Base-by-base conservation (phyloP, 1,140 invertebrate species). In the Polyergus mexicanus region DNA sequence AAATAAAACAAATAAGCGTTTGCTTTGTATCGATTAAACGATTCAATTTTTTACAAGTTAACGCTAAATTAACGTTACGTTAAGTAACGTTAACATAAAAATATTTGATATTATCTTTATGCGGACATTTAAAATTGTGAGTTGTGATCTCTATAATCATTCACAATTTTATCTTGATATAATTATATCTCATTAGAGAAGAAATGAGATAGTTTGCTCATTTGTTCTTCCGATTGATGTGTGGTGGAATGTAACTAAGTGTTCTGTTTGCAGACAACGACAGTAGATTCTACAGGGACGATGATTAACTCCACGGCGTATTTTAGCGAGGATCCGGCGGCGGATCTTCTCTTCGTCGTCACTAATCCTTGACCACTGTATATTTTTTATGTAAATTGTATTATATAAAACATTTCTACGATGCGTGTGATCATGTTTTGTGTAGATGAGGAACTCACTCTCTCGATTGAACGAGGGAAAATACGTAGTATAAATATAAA, bases 341-440 rank as follows among this genome's bases (percentile, higher is more conserved):
- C 94, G 58, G 94, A 95, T 92, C 94, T 92, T 78, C 91, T 95
- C 35, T 95, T 95, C 85, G 91, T 93, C 83, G 93, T 95, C n/a
- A 94, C 94, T 85, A 94, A 94, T 92, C 94, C 94, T 94, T 95
- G 94, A 95, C 93, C 86, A 92, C 71, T 95, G 93, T 94, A 94
- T 89, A 95, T 94, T 94, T 78, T 72, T 85, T 89, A 91, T 93
- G 91, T 93, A 94, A 94, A 94, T 94, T 94, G 92, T 94, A 94
- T 93, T 86, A 92, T 94, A 94, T 92, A 91, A 91, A 60, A 86
- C 90, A 89, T 89, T 89, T 90, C 87, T 89, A 88, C 89, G 66
- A 84, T 58, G 56, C 62, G 44, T 63, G 85, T 87, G 90, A 89
- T 86, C 72, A 78, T 90, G 86, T 87, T 89, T 69, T 56, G 47